Conservation (phyloP, 23 tunicate genomes). For the Styela plicata region DNA sequence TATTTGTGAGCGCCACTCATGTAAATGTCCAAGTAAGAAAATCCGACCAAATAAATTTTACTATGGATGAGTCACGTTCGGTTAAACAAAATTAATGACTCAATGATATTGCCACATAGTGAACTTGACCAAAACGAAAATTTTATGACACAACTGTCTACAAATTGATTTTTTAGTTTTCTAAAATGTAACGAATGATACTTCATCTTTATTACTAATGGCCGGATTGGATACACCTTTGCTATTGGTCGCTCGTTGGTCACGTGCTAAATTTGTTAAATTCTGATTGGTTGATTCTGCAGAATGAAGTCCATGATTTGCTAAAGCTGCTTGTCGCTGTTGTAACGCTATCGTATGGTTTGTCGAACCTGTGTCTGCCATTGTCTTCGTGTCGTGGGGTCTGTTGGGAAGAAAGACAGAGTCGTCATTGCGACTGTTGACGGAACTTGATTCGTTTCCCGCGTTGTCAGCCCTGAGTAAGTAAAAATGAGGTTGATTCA, state of each 20-base stretch:
- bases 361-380: neutral
- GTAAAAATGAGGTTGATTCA: too few species aligned
- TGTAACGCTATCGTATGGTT: neutral
- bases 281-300: neutral
- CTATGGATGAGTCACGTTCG: too few species aligned
- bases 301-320: neutral
- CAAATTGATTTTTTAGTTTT: too few species aligned
- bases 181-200: neutral
- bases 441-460: slow-evolving; percentile 23
- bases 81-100: too few species aligned
- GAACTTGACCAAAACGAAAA: too few species aligned
- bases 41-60: too few species aligned
- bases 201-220: neutral
- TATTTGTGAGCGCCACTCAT: too few species aligned
- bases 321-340: neutral
- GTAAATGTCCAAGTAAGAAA: too few species aligned
- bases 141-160: too few species aligned
- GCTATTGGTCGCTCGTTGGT: neutral
- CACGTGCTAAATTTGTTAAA: neutral
- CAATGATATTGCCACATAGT: too few species aligned
- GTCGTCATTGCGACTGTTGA: slow-evolving; percentile 26
- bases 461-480: slow-evolving; percentile 3
- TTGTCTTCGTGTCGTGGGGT: neutral
- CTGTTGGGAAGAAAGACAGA: slow-evolving; percentile 18
- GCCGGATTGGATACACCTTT: neutral